Base-by-base conservation (phyloP, 2,113 vertebrate species). In the Eurypyga helias region DNA sequence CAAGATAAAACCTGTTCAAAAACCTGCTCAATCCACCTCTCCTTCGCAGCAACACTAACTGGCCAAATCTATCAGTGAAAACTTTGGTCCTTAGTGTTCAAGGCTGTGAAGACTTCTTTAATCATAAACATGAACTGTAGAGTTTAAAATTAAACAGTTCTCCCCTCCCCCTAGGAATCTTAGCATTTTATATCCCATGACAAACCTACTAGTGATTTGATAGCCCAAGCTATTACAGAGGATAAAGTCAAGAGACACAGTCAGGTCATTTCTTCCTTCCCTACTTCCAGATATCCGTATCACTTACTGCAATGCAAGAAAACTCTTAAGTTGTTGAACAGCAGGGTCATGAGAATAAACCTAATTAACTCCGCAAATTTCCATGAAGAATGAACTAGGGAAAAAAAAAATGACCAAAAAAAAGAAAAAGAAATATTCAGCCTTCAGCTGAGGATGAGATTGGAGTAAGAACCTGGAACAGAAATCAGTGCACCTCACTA, bases 301-400 rank as follows among this genome's bases (percentile, higher is more conserved):
- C 33, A 38, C 75, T 78, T 85, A 94, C 31, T 48, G 61, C 57
- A 90, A n/a, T 21, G 54, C 34, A 70, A 43, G 71, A 96, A 95
- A 96, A 96, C 46, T 48, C 45, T 52, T 28, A 46, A 96, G 66
- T 51, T 91, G 46, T 52, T 91, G 31, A 91, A 75, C 45, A 91
- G 46, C 7, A 43, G 64, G 61, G 80, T 91, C 2, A 1, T 78
- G 61, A 97, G 83, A 85, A 79, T 21, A 92, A 93, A 66, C 46
- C 84, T 95, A 91, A 95, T 93, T 93, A 89, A 67, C 51, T 94
- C 49, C 29, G 20, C 28, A 71, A 65, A 84, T 82, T 67, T 48
- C 36, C 36, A 73, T 23, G 70, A 46, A 87, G 76, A 64, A 91
- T 66, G 18, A 91, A 91, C 81, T 24, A 65, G 54, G 14, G 34